Evolutionary conservation across 2,888 invertebrate genomes (phyloP).

Genomic region (Limulus polyphemus): DNA sequence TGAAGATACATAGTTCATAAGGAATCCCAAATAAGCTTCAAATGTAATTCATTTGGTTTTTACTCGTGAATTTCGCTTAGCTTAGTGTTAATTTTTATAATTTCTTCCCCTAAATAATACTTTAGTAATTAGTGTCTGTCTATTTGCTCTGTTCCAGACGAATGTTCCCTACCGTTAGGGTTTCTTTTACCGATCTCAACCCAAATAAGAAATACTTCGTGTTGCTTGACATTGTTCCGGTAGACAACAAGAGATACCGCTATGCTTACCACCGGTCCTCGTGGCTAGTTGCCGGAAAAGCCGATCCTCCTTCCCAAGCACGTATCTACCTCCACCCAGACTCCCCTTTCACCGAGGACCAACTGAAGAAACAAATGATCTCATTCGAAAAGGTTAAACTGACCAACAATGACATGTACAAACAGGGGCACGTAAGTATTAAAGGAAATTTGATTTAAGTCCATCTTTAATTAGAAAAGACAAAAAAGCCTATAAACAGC

Average conservation of each 20-base stretch:
- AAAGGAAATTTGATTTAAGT: too few relatives aligned
- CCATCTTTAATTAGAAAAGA: too few relatives aligned
- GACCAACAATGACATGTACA: constrained; percentile 96
- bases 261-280: constrained; percentile 98
- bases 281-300: constrained; percentile 96
- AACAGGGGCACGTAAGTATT: constrained; percentile 72
- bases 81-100: too few relatives aligned
- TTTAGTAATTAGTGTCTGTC: too few relatives aligned
- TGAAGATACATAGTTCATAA: too few relatives aligned
- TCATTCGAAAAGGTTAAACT: constrained; percentile 97
- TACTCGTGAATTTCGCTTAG: too few relatives aligned
- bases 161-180: constrained; percentile 95
- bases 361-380: constrained; percentile 88
- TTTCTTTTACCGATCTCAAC: constrained; percentile 60
- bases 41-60: too few relatives aligned
- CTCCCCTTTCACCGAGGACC: constrained; percentile 88
- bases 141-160: constrained; percentile 47
- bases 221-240: constrained; percentile 88
- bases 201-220: constrained; percentile 56
- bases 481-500: too few relatives aligned
- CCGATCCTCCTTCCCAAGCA: constrained; percentile 88
- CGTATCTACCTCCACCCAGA: constrained; percentile 92
- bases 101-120: too few relatives aligned
- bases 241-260: constrained; percentile 83
- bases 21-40: too few relatives aligned